A percentile compares a stretch with the other conserved stretches of the same genome.
Conservation (phyloP, 1,140 invertebrate genomes). For the Drosophila trapezifrons region DNA sequence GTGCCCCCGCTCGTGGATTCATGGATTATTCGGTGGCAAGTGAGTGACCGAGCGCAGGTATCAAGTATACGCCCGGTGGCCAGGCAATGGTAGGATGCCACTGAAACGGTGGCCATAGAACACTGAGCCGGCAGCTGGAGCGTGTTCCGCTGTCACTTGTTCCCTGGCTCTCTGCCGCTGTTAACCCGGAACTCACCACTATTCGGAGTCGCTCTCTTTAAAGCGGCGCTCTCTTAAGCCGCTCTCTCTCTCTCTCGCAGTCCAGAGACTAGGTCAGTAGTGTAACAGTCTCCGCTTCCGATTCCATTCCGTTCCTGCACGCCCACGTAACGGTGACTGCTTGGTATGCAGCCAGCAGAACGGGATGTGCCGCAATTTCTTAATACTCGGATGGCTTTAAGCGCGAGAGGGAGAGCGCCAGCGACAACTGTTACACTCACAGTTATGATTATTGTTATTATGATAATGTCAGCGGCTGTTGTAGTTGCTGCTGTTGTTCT, state of each 20-base stretch:
- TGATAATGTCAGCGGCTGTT: slow-evolving; percentile 66
- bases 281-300: slow-evolving; percentile 40
- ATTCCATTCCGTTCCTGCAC: slow-evolving; percentile 24
- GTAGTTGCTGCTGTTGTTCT: slow-evolving; percentile 37
- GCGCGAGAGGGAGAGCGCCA: neutral
- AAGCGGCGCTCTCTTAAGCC: slow-evolving; percentile 45
- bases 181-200: slow-evolving; percentile 68
- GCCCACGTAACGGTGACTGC: slow-evolving; percentile 19
- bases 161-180: slow-evolving; percentile 51
- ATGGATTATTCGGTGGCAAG: slow-evolving; percentile 9
- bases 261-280: slow-evolving; percentile 68
- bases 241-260: neutral
- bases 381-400: slow-evolving; percentile 43
- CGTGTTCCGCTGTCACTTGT: neutral
- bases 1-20: slow-evolving; percentile 3
- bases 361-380: slow-evolving; percentile 59
- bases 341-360: slow-evolving; percentile 54
- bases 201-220: slow-evolving; percentile 70
- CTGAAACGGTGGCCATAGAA: neutral
- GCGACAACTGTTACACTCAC: slow-evolving; percentile 70
- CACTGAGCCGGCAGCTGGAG: neutral
- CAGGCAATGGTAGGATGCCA: slow-evolving; percentile 13
- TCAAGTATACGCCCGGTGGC: slow-evolving; percentile 24
- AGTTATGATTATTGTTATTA: slow-evolving; percentile 80
- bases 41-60: slow-evolving; percentile 49